These are phyloP conservation scores for Spisula subtruncata DNA, from an alignment of 2,888 invertebrate genomes.

Conservation along the genomic window DNA sequence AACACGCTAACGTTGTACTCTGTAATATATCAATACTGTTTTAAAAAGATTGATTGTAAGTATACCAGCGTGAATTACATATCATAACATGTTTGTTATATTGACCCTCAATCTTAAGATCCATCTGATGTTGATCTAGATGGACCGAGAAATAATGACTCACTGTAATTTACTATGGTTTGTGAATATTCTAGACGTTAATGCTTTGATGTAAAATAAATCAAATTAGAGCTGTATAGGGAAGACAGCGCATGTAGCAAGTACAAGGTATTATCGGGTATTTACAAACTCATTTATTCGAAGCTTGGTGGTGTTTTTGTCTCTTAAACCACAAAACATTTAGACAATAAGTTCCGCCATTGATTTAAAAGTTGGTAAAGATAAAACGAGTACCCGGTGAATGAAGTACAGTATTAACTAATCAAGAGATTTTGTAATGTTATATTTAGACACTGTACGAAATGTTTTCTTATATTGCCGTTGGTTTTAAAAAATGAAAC, in stretches of 20 bases:
- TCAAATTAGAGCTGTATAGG: neutral
- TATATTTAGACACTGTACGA: neutral
- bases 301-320: neutral
- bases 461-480: neutral
- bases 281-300: neutral
- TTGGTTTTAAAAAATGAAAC: neutral
- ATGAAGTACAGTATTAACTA: neutral
- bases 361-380: neutral
- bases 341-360: neutral
- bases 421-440: neutral
- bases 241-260: neutral
- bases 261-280: neutral
- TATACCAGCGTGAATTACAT: too few species aligned
- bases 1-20: too few species aligned
- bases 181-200: neutral
- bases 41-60: too few species aligned
- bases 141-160: neutral
- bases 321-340: neutral
- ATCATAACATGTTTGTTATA: too few species aligned
- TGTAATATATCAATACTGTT: too few species aligned
- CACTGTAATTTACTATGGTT: neutral
- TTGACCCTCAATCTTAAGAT: too few species aligned
- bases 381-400: neutral
- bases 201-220: neutral
- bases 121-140: too few species aligned